A percentile compares a stretch with the other conserved stretches of the same genome.
Evolutionary conservation across 53 echinoderm and acorn worm species (phyloP).

Genomic region (Antedon mediterranea): DNA sequence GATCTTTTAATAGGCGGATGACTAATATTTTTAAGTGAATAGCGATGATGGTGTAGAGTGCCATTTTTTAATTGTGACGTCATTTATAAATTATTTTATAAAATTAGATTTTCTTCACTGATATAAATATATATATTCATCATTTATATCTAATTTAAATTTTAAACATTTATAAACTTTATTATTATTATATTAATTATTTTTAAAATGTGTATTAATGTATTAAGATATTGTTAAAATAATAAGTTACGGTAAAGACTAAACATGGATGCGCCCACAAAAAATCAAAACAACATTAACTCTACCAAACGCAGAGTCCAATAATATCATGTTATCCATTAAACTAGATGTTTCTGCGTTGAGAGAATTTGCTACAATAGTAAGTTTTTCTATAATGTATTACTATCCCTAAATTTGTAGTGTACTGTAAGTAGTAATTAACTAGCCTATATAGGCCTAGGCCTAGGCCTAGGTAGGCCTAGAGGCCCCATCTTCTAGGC

Average conservation of each 20-base stretch:
- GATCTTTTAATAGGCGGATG: neutral
- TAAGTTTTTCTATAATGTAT: neutral
- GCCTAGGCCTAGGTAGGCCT: too few species aligned
- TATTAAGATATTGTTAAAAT: neutral
- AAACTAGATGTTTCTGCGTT: neutral
- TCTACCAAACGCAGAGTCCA: too few species aligned
- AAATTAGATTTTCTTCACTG: neutral
- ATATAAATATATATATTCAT: neutral
- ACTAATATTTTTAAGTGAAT: neutral
- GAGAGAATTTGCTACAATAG: neutral
- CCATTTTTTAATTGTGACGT: slow-evolving; percentile 1
- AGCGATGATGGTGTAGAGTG: neutral
- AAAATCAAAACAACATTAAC: neutral
- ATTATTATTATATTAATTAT: neutral
- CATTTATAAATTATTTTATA: neutral
- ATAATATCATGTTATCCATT: neutral
- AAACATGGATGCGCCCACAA: neutral
- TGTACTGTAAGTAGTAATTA: too few species aligned
- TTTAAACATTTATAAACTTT: neutral
- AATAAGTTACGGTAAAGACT: neutral
- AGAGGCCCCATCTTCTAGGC: too few species aligned
- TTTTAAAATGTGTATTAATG: neutral
- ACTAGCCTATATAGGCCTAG: too few species aligned
- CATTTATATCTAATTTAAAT: neutral
- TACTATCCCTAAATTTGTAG: too few species aligned